Conservation (phyloP, 1,140 invertebrate species). For the Berghia stephanieae region DNA sequence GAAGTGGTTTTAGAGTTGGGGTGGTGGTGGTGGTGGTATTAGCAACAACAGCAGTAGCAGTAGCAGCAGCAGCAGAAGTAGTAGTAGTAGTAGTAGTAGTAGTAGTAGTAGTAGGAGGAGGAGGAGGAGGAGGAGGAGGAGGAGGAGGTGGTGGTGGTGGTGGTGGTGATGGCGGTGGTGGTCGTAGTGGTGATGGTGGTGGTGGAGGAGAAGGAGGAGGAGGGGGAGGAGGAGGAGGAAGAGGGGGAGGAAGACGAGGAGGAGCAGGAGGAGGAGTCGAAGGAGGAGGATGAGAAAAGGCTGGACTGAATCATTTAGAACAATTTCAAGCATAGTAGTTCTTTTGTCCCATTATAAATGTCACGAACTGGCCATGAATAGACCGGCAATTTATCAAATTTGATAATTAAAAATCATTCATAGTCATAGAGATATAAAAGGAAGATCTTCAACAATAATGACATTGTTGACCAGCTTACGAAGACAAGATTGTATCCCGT, state of each 20-base stretch:
- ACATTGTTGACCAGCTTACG: background rate
- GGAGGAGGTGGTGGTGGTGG: background rate
- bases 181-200: background rate
- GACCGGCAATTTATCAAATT: background rate
- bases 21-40: background rate
- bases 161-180: background rate
- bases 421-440: background rate
- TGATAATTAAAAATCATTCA: background rate
- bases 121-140: conserved; percentile 3
- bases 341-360: background rate
- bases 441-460: background rate
- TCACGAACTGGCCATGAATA: background rate
- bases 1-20: background rate
- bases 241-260: conserved; percentile 1
- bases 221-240: background rate
- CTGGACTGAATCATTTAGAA: background rate
- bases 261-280: conserved; percentile 7
- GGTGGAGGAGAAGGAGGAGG: conserved; percentile 4
- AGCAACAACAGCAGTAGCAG: background rate
- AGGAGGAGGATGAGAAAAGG: background rate
- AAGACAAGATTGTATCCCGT: too few species aligned
- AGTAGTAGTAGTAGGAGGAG: background rate
- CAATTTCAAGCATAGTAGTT: too few species aligned
- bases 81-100: background rate
- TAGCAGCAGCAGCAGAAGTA: background rate